phyloP scores from a whole-genome alignment of 2,888 invertebrate genomes.

The Agapostemon virescens region DNA sequence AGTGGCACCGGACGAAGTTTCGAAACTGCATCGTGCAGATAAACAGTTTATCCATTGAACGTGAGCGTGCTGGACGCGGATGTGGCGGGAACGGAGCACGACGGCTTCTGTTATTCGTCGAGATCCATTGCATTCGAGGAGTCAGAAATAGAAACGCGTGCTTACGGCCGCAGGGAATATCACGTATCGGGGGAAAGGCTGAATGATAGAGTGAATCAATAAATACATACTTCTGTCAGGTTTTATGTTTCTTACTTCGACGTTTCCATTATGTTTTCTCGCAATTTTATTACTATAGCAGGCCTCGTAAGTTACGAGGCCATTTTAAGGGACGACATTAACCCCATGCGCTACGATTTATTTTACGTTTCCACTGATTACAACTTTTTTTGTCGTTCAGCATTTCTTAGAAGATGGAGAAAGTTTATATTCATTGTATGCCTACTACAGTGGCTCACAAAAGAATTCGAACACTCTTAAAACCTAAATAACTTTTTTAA shows the following conservation, averaged over 20 bases:
- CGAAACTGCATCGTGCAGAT: neutral
- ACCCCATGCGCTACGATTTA: too few relatives aligned
- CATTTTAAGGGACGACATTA: neutral
- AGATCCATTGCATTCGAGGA: neutral
- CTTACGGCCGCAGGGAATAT: neutral
- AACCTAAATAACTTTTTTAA: too few relatives aligned
- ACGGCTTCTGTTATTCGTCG: slow-evolving; percentile 7
- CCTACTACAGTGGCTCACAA: too few relatives aligned
- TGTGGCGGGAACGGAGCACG: neutral
- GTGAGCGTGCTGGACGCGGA: neutral
- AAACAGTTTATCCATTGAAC: slow-evolving; percentile 11
- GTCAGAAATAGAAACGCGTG: slow-evolving; percentile 6
- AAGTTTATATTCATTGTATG: too few relatives aligned
- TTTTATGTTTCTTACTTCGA: neutral
- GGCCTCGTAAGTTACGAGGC: neutral
- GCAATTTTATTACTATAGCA: neutral
- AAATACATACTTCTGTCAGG: neutral
- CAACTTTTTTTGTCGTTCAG: too few relatives aligned
- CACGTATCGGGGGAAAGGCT: neutral
- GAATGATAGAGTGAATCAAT: neutral
- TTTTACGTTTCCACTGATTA: too few relatives aligned
- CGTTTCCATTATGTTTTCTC: neutral
- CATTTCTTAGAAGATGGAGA: too few relatives aligned
- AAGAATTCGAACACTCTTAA: too few relatives aligned
- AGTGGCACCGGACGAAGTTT: neutral